A percentile compares a stretch with the other conserved stretches of the same genome.
Evolutionary conservation across 2,113 vertebrate genomes (phyloP).

Genomic region (Clarias batrachus): DNA sequence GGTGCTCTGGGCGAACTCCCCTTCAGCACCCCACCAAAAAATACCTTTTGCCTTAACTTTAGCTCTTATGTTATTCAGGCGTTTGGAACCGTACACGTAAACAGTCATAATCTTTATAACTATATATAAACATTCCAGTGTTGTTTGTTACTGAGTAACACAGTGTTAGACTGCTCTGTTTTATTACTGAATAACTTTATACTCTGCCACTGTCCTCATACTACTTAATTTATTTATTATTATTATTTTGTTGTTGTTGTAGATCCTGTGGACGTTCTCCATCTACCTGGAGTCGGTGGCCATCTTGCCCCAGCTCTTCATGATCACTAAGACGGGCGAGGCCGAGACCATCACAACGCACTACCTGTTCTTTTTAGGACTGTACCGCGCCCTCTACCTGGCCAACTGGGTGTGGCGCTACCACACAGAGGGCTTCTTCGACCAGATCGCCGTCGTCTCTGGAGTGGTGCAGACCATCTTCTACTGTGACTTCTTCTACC

Average conservation of each 20-base stretch:
- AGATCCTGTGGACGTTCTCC: constrained; percentile 98
- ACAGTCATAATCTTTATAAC: too few species aligned
- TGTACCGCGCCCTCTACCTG: constrained; percentile 91
- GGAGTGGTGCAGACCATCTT: constrained; percentile 98
- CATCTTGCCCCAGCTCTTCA: constrained; percentile 96
- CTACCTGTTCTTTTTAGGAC: constrained; percentile 93
- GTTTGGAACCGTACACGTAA: too few species aligned
- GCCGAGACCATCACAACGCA: constrained; percentile 96
- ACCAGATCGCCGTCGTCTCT: constrained; percentile 92
- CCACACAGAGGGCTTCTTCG: constrained; percentile 88
- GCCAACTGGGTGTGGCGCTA: constrained; percentile 97
- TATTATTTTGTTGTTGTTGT: background rate
- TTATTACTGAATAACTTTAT: too few species aligned
- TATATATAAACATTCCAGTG: too few species aligned
- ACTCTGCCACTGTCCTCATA: background rate
- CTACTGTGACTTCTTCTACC: constrained; percentile 98
- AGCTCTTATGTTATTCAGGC: too few species aligned
- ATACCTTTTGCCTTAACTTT: too few species aligned
- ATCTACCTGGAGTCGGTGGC: constrained; percentile 96
- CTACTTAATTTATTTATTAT: background rate
- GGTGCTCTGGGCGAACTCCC: too few species aligned
- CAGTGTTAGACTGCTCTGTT: too few species aligned
- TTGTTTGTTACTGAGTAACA: too few species aligned
- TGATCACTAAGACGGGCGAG: constrained; percentile 97
- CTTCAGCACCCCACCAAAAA: too few species aligned